Base-by-base conservation (phyloP, 1,140 invertebrate species). In the Meloidogyne hapla region DNA sequence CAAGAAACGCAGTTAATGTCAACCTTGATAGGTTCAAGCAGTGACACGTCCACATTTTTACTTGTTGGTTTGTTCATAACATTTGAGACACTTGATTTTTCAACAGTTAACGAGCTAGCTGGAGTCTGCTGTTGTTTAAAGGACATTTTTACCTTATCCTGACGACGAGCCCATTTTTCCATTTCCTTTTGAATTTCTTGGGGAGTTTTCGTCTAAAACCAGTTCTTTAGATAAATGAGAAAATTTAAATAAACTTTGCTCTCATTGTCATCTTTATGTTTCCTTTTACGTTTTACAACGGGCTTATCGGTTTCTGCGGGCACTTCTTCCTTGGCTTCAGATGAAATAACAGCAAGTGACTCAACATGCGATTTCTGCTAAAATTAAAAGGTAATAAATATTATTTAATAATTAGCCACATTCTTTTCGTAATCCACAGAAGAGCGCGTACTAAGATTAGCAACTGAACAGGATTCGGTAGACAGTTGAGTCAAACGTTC, bases 131-230 rank as follows among this genome's bases (percentile, higher is more conserved):
- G 73, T 26, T 83, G 77, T 15, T 90, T 90, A 26, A 87, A 91
- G 77, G 91, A 92, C 83, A 97, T 94, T 88, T 98, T 98, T 88
- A 95, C 94, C 85, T 97, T 94, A 88, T 98, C 98, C 70, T 97
- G 89, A 8, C 93, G 94, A 86, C 97, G 95, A 0, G 96, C 96
- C 96, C 96, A 99, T 83, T 92, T 92, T 83, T 94, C 93, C 94
- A 95, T 95, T 84, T 95, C 91, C 88, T 97, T 97, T 0, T 94
- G 95, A 83, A 98, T 97, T 88, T 96, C 96, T 86, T 97, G 96
- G 1, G 96, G 96, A 18, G 96, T 94, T 89, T 96, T 97, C 0
- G 94, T 93, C 89, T 98, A 95, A 81, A 80, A 42, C 42, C n/a
- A n/a, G 15, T 18, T 2, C 23, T 21, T 10, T 12, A 42, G 15